phyloP scores from a whole-genome alignment of 2,113 vertebrate species.

The Pluvianellus socialis region DNA sequence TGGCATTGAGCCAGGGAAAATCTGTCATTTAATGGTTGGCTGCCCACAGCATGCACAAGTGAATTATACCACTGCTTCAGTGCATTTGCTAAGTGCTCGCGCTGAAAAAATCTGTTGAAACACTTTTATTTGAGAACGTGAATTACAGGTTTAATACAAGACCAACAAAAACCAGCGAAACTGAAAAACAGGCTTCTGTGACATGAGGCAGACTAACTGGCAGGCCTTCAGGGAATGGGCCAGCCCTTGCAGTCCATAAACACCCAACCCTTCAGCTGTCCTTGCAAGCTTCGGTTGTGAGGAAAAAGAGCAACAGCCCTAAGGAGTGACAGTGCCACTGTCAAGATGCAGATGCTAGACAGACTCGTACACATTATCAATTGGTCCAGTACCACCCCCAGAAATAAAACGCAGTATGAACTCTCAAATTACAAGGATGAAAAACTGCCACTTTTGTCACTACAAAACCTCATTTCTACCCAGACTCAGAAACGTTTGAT shows the following conservation, averaged over 20 bases:
- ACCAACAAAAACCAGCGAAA: neutral
- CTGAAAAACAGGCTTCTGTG: neutral
- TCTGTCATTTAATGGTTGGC: constrained; percentile 47
- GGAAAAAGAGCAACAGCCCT: neutral
- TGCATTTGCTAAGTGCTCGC: neutral
- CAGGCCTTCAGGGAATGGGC: neutral
- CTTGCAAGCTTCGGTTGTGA: neutral
- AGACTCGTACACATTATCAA: neutral
- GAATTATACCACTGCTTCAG: constrained; percentile 46
- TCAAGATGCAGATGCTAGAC: neutral
- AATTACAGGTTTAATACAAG: constrained; percentile 28
- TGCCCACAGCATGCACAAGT: constrained; percentile 36
- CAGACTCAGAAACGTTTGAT: neutral
- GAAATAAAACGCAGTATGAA: neutral
- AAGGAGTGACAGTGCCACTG: neutral
- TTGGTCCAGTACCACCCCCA: neutral
- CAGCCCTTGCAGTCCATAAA: neutral
- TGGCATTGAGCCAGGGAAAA: constrained; percentile 15
- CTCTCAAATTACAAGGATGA: neutral
- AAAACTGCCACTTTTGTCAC: neutral
- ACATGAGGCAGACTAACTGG: neutral
- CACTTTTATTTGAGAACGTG: neutral
- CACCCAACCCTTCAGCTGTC: neutral
- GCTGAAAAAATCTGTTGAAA: constrained; percentile 32
- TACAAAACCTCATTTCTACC: neutral